Evolutionary conservation across 2,888 invertebrate species (phyloP).

Genomic region (Pyrgus malvae): DNA sequence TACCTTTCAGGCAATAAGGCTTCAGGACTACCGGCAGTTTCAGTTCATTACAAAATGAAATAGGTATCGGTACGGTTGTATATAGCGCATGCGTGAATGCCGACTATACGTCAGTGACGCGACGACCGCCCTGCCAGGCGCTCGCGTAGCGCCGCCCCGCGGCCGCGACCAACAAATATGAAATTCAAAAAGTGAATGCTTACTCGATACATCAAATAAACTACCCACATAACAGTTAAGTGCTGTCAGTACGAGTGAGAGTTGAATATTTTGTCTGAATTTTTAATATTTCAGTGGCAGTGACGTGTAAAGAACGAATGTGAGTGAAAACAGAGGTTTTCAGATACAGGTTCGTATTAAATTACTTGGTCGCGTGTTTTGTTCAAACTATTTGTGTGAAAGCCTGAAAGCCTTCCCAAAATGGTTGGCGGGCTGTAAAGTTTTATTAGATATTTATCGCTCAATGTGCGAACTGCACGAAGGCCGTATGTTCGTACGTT

Average conservation of each 20-base stretch:
- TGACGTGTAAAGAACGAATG: constrained; percentile 35
- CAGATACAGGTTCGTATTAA: constrained; percentile 63
- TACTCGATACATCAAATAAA: constrained; percentile 28
- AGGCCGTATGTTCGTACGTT: not conserved
- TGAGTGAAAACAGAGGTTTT: constrained; percentile 38
- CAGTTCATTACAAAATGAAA: constrained; percentile 70
- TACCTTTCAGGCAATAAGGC: constrained; percentile 32
- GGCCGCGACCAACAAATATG: constrained; percentile 51
- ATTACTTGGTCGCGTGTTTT: constrained; percentile 65
- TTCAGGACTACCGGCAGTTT: constrained; percentile 35
- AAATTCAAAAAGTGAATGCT: constrained; percentile 56
- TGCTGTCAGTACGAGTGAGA: constrained; percentile 26
- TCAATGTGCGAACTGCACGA: constrained; percentile 15
- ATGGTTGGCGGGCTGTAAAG: constrained; percentile 17
- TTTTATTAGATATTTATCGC: constrained; percentile 19
- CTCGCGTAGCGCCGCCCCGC: constrained; percentile 52
- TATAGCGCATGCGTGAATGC: constrained; percentile 60
- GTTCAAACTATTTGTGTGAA: constrained; percentile 44
- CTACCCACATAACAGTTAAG: constrained; percentile 19
- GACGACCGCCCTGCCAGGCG: constrained; percentile 46
- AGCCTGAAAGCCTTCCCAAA: constrained; percentile 44
- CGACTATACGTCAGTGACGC: constrained; percentile 55
- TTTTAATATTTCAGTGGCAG: constrained; percentile 53
- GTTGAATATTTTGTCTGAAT: constrained; percentile 46
- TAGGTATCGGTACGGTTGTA: constrained; percentile 40